Conservation (phyloP, 2,888 invertebrate genomes). For the Byasa hedistus region DNA sequence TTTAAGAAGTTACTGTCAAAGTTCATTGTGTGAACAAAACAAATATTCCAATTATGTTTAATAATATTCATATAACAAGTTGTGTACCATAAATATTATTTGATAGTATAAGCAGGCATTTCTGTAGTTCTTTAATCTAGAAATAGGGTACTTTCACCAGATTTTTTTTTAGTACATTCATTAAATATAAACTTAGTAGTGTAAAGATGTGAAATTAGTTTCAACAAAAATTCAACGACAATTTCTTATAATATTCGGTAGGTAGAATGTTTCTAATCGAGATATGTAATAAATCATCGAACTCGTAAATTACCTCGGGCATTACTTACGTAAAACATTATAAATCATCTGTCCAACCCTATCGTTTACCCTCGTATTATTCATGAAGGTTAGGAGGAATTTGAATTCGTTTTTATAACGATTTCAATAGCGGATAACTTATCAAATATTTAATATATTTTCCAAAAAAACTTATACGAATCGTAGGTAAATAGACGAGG, state of each 20-base stretch:
- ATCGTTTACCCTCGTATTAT: slow-evolving; percentile 26
- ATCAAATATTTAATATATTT: neutral
- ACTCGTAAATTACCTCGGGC: slow-evolving; percentile 24
- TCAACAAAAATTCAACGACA: neutral
- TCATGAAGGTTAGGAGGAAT: slow-evolving; percentile 27
- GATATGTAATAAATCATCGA: slow-evolving; percentile 28
- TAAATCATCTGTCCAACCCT: slow-evolving; percentile 28
- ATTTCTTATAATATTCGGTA: neutral
- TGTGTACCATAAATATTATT: too few species aligned
- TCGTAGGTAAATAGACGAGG: too few species aligned
- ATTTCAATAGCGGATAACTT: slow-evolving; percentile 7
- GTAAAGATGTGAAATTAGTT: neutral
- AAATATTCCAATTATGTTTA: too few species aligned
- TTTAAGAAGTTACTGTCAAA: too few species aligned
- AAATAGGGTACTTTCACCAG: too few species aligned
- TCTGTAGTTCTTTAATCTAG: too few species aligned
- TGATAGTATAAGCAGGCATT: too few species aligned
- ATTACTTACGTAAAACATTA: slow-evolving; percentile 26
- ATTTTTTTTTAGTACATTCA: too few species aligned
- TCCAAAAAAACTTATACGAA: too few species aligned
- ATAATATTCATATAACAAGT: too few species aligned
- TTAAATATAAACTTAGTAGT: neutral
- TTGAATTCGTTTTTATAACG: slow-evolving; percentile 18
- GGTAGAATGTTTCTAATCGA: slow-evolving; percentile 19
- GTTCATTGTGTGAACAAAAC: too few species aligned